Base-by-base conservation (phyloP, 2,113 vertebrate species). In the Globicephala melas region DNA sequence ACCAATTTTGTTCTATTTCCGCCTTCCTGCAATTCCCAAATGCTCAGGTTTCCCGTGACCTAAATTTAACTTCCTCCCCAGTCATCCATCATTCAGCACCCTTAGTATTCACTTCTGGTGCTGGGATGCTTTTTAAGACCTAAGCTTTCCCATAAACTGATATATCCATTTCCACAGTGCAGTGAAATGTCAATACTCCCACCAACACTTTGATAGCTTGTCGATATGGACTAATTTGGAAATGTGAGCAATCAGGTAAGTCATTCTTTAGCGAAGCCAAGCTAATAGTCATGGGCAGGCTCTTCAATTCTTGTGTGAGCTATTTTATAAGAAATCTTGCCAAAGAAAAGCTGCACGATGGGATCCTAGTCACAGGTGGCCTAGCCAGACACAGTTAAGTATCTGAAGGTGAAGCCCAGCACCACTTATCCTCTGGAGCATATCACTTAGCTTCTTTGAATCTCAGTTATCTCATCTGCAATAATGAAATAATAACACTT, bases 151-250 rank as follows among this genome's bases (percentile, higher is more conserved):
- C 85, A 68, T 70, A 93, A 97, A 83, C 74, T 83, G 55, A 80
- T 80, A 77, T 18, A 38, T 36, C 62, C 96, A 91, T 94, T 97
- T 96, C 84, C 50, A 62, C 0, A 0, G 58, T 95, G 47, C 70
- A 89, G 86, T 68, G 94, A 26, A 89, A 87, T 8, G 0, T 80
- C 92, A 95, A 87, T 89, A 95, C 38, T 50, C 82, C 92, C 2
- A 53, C 77, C 50, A 95, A 77, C 0, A 3, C 95, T 98, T 89
- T 98, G 97, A 97, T 88, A 98, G 95, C 55, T 93, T 93, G 53
- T 73, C 95, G 96, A 91, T 60, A 47, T 0, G 73, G 71, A 47
- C 44, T 68, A 97, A 77, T 41, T 7, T 0, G 83, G 44, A 55
- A 73, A 91, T 85, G 84, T 87, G 58, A 92, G 62, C 12, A 36